Conservation (phyloP, 2,888 invertebrate genomes). For the Campoplex nolae region DNA sequence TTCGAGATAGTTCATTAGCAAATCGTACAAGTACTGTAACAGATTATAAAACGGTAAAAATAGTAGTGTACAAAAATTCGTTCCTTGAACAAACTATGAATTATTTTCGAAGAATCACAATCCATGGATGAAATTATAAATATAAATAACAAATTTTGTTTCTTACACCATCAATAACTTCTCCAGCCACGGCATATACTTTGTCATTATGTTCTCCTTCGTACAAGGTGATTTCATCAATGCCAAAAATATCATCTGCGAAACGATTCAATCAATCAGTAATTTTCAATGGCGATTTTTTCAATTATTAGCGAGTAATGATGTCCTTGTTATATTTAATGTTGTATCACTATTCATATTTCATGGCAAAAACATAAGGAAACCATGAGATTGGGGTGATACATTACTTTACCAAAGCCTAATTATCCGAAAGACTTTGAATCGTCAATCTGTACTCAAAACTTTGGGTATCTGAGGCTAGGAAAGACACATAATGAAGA, state of each 20-base stretch:
- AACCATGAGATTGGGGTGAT: slow-evolving; percentile 63
- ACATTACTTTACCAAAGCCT: slow-evolving; percentile 77
- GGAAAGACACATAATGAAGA: background rate
- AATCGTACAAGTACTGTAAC: slow-evolving; percentile 95
- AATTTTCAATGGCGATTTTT: background rate
- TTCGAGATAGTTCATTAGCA: slow-evolving; percentile 97
- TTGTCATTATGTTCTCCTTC: slow-evolving; percentile 95
- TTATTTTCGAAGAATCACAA: slow-evolving; percentile 74
- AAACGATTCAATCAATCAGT: slow-evolving; percentile 23
- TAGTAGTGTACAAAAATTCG: background rate
- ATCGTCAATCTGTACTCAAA: slow-evolving; percentile 77
- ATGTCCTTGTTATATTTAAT: slow-evolving; percentile 30
- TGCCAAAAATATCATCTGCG: slow-evolving; percentile 95
- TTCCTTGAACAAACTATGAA: background rate
- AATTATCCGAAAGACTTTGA: slow-evolving; percentile 75
- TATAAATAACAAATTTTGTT: background rate
- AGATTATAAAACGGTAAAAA: slow-evolving; percentile 40
- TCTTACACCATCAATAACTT: slow-evolving; percentile 97
- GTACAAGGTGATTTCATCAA: slow-evolving; percentile 96
- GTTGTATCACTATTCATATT: slow-evolving; percentile 62
- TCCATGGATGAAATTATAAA: background rate
- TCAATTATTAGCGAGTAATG: background rate
- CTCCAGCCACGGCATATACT: slow-evolving; percentile 95
- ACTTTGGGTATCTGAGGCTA: slow-evolving; percentile 70
- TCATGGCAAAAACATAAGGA: slow-evolving; percentile 34